Evolutionary conservation across 2,888 invertebrate genomes (phyloP).

Genomic region (Agrotis segetum): DNA sequence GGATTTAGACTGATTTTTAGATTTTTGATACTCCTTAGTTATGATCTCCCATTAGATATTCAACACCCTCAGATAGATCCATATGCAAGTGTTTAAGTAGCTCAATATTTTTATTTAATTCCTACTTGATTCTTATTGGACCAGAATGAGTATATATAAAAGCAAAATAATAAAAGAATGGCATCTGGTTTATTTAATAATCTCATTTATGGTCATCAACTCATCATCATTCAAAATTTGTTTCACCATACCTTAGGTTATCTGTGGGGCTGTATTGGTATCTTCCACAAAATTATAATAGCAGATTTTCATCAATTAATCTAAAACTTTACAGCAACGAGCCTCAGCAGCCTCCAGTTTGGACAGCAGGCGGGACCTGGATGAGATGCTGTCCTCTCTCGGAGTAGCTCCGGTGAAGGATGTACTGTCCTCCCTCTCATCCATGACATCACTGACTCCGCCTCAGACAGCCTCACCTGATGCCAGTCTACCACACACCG

Average conservation of each 20-base stretch:
- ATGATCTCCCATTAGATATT: no score
- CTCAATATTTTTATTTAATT: neutral
- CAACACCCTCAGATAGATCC: no score
- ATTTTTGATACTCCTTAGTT: no score
- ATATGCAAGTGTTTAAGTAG: neutral
- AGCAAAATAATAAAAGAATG: no score
- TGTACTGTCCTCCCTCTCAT: slow-evolving; percentile 95
- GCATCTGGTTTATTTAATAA: no score
- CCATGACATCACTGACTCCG: slow-evolving; percentile 95
- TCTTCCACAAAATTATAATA: no score
- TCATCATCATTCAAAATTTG: no score
- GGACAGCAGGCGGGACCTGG: slow-evolving; percentile 92
- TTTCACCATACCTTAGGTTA: neutral
- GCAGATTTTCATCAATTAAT: neutral
- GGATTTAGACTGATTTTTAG: no score
- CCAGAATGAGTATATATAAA: neutral
- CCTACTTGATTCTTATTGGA: slow-evolving; percentile 4
- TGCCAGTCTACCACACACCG: slow-evolving; percentile 93
- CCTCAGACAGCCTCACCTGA: slow-evolving; percentile 96
- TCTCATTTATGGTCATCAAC: no score
- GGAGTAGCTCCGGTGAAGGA: slow-evolving; percentile 97
- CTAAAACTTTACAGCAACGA: slow-evolving; percentile 79
- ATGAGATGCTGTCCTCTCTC: slow-evolving; percentile 96
- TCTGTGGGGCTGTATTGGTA: no score
- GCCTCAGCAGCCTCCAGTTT: slow-evolving; percentile 88